Evolutionary conservation across 1,140 invertebrate genomes (phyloP).

Genomic region (Holotrichia oblita): DNA sequence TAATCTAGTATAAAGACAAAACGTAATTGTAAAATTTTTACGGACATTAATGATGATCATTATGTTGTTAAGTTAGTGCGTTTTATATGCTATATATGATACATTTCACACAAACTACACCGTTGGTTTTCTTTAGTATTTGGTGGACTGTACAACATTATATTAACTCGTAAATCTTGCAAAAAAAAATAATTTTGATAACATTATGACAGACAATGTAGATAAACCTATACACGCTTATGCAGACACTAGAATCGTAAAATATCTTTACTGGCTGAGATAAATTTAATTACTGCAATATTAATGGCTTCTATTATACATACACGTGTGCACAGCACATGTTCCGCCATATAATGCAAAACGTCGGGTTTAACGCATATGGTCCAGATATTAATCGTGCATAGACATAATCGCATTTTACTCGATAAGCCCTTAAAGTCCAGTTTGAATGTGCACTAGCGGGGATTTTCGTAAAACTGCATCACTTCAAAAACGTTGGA

Average conservation of each 20-base stretch:
- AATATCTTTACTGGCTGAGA: slow-evolving; percentile 24
- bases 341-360: not conserved
- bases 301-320: slow-evolving; percentile 20
- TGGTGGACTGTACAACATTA: too few relatives aligned
- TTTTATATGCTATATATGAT: too few relatives aligned
- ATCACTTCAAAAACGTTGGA: not conserved
- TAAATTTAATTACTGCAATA: slow-evolving; percentile 33
- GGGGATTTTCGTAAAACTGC: slow-evolving; percentile 2
- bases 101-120: too few relatives aligned
- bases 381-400: slow-evolving; percentile 32
- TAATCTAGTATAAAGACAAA: too few relatives aligned
- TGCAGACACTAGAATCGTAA: not conserved
- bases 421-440: not conserved
- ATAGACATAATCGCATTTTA: slow-evolving; percentile 24
- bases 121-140: too few relatives aligned
- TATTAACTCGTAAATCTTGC: too few relatives aligned
- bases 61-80: too few relatives aligned
- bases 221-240: too few relatives aligned
- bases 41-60: too few relatives aligned
- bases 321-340: slow-evolving; percentile 4
- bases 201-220: too few relatives aligned
- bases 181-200: too few relatives aligned
- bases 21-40: too few relatives aligned
- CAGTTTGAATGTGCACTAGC: slow-evolving; percentile 11
- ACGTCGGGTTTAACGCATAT: slow-evolving; percentile 25